Conservation (phyloP, 2,113 vertebrate genomes). For the Haemorhous mexicanus region DNA sequence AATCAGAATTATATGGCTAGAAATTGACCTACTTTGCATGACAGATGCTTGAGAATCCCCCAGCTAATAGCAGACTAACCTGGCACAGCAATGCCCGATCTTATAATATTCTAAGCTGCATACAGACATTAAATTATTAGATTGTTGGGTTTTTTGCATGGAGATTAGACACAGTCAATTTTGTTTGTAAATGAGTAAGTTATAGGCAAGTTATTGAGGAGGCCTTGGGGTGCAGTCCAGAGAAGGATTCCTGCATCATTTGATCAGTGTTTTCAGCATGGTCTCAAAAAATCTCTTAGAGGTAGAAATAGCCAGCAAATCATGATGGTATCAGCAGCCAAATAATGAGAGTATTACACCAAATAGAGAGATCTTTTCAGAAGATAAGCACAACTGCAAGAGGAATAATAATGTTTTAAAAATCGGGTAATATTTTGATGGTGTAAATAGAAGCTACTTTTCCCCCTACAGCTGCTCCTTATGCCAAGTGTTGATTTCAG, state of each 20-base stretch:
- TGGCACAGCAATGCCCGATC: constrained; percentile 60
- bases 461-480: not conserved
- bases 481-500: not conserved
- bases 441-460: not conserved
- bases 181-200: constrained; percentile 48
- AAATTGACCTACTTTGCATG: constrained; percentile 75
- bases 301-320: not conserved
- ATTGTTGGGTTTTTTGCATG: not conserved
- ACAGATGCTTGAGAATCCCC: constrained; percentile 67
- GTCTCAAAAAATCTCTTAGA: not conserved
- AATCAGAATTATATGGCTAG: constrained; percentile 72
- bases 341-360: not conserved
- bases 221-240: not conserved
- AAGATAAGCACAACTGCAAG: not conserved
- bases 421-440: not conserved
- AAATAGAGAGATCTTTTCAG: not conserved
- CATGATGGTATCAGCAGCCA: not conserved
- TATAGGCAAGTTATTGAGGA: not conserved
- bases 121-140: constrained; percentile 60
- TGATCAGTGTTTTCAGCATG: not conserved
- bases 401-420: not conserved
- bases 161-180: constrained; percentile 55
- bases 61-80: constrained; percentile 67
- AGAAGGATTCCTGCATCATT: not conserved
- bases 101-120: constrained; percentile 51